Evolutionary conservation across 2,888 invertebrate genomes (phyloP).

Genomic region (Crematogaster levior): DNA sequence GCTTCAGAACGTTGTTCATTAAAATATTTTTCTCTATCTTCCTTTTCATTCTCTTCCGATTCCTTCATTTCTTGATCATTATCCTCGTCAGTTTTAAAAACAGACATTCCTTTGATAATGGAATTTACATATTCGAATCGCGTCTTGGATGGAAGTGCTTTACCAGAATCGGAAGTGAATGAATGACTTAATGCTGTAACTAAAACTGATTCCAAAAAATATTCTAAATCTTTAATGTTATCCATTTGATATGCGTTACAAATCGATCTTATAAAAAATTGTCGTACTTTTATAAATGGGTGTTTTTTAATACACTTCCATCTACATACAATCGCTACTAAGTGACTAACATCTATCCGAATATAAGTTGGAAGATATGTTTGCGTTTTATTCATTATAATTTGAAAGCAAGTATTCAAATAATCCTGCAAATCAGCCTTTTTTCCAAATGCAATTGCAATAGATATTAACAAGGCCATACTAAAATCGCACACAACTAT

Average conservation of each 20-base stretch:
- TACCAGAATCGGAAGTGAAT: not conserved
- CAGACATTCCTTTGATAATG: not conserved
- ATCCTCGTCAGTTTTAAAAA: not conserved
- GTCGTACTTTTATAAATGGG: not conserved
- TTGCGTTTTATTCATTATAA: too few relatives aligned
- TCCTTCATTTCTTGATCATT: not conserved
- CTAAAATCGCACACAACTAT: too few relatives aligned
- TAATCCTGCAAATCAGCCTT: too few relatives aligned
- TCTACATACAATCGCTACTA: not conserved
- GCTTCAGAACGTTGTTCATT: not conserved
- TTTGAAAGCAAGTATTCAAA: too few relatives aligned
- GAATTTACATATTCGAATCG: not conserved
- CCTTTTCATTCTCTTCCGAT: not conserved
- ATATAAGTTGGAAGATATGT: not conserved
- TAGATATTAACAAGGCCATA: too few relatives aligned
- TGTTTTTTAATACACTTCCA: not conserved
- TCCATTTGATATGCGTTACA: too few relatives aligned
- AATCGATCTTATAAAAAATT: constrained; percentile 5
- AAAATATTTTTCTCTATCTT: not conserved
- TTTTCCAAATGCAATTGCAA: too few relatives aligned
- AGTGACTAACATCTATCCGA: not conserved
- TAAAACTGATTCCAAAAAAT: constrained; percentile 11
- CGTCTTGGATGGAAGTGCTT: not conserved
- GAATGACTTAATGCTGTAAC: not conserved
- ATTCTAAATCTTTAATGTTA: not conserved